These are phyloP conservation scores for Myotis findleyi DNA, from an alignment of 2,797 vertebrate genomes.

Conservation along the genomic window DNA sequence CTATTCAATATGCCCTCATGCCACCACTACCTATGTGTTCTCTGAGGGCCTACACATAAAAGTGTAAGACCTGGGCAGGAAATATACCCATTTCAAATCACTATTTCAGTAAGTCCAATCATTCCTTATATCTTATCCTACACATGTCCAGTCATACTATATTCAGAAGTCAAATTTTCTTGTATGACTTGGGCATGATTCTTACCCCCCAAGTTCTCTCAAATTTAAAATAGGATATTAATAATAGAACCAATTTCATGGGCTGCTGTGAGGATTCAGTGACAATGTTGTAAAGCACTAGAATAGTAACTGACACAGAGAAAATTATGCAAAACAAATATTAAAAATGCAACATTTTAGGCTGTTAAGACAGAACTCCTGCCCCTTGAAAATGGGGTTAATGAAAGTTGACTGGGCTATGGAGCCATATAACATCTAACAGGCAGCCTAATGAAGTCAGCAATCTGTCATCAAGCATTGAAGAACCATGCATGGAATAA, in stretches of 20 bases:
- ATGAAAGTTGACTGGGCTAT: not conserved
- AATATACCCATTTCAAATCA: slow-evolving; percentile 36
- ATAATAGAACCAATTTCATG: not conserved
- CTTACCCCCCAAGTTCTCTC: slow-evolving; percentile 39
- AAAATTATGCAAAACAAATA: slow-evolving; percentile 25
- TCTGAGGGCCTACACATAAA: not conserved
- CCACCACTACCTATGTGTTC: not conserved
- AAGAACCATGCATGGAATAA: not conserved
- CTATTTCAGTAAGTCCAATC: slow-evolving; percentile 47
- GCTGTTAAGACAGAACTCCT: not conserved
- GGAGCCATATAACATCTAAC: slow-evolving; percentile 1
- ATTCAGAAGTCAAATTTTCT: slow-evolving; percentile 46
- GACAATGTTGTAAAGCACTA: not conserved
- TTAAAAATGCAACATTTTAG: slow-evolving; percentile 12
- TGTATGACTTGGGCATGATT: slow-evolving; percentile 4
- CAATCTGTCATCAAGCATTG: not conserved
- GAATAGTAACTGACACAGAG: not conserved
- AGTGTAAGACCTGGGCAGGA: not conserved
- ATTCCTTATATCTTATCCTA: slow-evolving; percentile 50
- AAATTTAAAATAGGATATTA: slow-evolving; percentile 42
- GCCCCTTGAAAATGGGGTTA: not conserved
- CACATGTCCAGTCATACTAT: not conserved
- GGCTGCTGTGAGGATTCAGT: not conserved
- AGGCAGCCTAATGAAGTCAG: not conserved
- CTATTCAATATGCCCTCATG: not conserved